Conservation (phyloP, 1,140 invertebrate genomes). For the Onthophagus taurus region DNA sequence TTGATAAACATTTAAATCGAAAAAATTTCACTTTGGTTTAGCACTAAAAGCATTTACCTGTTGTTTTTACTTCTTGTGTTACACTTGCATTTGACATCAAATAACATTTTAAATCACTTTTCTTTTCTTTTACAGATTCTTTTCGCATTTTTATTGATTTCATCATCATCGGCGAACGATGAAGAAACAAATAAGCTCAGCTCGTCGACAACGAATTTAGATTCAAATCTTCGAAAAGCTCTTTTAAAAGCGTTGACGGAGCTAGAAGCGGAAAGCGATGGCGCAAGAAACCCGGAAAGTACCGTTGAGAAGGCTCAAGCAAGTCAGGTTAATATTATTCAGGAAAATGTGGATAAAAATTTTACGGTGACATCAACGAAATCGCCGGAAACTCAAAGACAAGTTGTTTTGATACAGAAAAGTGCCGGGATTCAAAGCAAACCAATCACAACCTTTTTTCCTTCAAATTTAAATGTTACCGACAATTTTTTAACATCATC, state of each 20-base stretch:
- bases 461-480: not conserved
- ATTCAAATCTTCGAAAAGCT: constrained; percentile 29
- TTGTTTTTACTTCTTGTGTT: no score
- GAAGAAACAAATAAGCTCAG: constrained; percentile 2
- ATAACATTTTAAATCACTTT: no score
- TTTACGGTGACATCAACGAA: constrained; percentile 6
- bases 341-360: not conserved
- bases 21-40: no score
- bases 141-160: not conserved
- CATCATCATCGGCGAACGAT: not conserved
- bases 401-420: constrained; percentile 27
- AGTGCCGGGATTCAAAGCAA: constrained; percentile 24
- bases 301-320: constrained; percentile 27
- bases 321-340: constrained; percentile 20
- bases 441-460: constrained; percentile 20
- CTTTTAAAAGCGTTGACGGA: constrained; percentile 31
- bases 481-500: constrained; percentile 29
- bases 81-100: no score
- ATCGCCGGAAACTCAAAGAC: constrained; percentile 19
- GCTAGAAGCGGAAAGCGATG: constrained; percentile 29
- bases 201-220: constrained; percentile 20
- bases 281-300: constrained; percentile 12
- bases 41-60: no score
- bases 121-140: constrained; percentile 3
- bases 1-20: no score